A percentile compares a stretch with the other conserved stretches of the same genome.
These are phyloP conservation scores for Enteromius thamalakanensis DNA, from an alignment of 2,797 vertebrate species.

Conservation along the genomic window DNA sequence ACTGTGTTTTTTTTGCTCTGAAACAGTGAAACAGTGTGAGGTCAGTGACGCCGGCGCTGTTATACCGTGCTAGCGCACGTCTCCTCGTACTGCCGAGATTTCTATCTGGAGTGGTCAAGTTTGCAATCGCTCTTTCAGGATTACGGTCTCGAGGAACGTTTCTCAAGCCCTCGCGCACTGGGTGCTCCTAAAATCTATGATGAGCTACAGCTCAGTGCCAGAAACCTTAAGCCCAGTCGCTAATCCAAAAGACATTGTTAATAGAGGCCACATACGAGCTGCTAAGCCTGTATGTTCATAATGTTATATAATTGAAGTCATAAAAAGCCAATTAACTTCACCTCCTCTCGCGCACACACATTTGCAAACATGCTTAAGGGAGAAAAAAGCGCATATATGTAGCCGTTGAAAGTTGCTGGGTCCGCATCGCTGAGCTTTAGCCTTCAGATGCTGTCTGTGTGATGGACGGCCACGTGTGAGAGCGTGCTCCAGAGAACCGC, in stretches of 20 bases:
- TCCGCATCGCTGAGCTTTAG: conserved; percentile 30
- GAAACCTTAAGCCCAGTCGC: conserved; percentile 81
- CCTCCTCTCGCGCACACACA: conserved; percentile 55
- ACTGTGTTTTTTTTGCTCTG: conserved; percentile 70
- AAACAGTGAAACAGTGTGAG: conserved; percentile 68
- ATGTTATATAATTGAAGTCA: conserved; percentile 88
- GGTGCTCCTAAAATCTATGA: conserved; percentile 65
- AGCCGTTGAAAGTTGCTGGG: conserved; percentile 36
- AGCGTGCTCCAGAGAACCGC: neutral
- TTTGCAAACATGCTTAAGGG: conserved; percentile 12
- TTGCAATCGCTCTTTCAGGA: conserved; percentile 49
- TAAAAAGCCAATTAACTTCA: conserved; percentile 86
- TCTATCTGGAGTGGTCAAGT: conserved; percentile 52
- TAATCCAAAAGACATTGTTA: conserved; percentile 86
- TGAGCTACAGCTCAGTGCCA: conserved; percentile 70
- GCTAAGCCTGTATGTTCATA: conserved; percentile 86
- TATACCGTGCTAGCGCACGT: conserved; percentile 42
- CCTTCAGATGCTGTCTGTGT: conserved; percentile 23
- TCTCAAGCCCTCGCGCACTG: conserved; percentile 65
- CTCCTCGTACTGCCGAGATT: conserved; percentile 32
- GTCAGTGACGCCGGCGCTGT: conserved; percentile 16
- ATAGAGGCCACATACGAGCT: conserved; percentile 84
- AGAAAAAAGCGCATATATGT: conserved; percentile 3
- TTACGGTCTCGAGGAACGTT: conserved; percentile 47
- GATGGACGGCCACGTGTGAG: conserved; percentile 20